Evolutionary conservation across 2,113 vertebrate species (phyloP).

Genomic region (Dendrocopos noguchii): DNA sequence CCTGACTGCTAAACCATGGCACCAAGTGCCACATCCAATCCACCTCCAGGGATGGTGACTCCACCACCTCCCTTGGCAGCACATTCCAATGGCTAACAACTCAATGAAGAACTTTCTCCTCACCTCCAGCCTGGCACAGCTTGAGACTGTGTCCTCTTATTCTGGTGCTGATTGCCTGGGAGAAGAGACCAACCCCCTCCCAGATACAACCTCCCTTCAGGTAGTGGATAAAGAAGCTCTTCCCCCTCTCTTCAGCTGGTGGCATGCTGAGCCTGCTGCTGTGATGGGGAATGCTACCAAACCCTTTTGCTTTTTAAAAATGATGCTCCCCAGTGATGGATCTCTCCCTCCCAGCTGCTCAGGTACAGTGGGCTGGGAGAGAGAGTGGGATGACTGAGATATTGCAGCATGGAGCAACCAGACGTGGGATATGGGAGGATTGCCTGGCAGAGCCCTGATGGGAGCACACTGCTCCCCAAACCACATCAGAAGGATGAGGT

Average conservation of each 20-base stretch:
- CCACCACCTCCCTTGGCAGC: no score
- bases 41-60: no score
- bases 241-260: background rate
- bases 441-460: fast-evolving
- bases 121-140: no score
- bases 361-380: background rate
- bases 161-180: no score
- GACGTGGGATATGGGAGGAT: background rate
- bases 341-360: background rate
- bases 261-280: background rate
- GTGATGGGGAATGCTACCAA: background rate
- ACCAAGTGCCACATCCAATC: no score
- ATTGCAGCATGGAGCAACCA: fast-evolving
- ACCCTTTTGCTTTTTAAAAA: background rate
- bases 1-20: no score
- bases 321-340: no score
- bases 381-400: background rate
- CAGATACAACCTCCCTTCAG: no score
- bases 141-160: no score
- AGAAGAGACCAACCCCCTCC: no score
- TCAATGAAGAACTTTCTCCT: no score
- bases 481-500: fast-evolving
- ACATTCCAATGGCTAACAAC: no score
- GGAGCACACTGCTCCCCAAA: background rate
- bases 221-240: background rate